These are phyloP conservation scores for Paratrypauchen microcephalus DNA, from an alignment of 2,797 vertebrate genomes.

Conservation along the genomic window DNA sequence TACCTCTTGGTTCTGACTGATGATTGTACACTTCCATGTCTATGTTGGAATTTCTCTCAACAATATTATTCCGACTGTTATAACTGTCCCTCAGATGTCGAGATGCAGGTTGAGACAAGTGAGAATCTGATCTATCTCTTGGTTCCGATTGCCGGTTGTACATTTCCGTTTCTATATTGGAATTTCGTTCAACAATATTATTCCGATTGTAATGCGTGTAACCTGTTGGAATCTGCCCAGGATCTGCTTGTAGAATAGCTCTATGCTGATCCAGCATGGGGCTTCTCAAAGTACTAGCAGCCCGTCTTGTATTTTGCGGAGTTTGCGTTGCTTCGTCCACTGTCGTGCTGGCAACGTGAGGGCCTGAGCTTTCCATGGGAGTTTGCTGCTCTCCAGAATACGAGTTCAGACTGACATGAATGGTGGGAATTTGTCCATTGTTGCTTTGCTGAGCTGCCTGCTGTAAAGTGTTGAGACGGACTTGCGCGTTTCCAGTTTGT, in stretches of 20 bases:
- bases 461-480: slow-evolving; percentile 69
- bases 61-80: slow-evolving; percentile 27
- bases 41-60: slow-evolving; percentile 50
- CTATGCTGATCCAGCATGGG: slow-evolving; percentile 10
- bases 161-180: slow-evolving; percentile 58
- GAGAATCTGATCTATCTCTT: slow-evolving; percentile 21
- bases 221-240: slow-evolving; percentile 57
- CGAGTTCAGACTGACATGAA: slow-evolving; percentile 76
- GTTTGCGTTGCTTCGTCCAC: slow-evolving; percentile 24
- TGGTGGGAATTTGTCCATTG: slow-evolving; percentile 62
- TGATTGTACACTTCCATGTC: slow-evolving; percentile 57
- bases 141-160: slow-evolving; percentile 38
- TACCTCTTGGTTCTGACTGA: slow-evolving; percentile 16
- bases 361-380: slow-evolving; percentile 28
- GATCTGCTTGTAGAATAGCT: slow-evolving; percentile 13
- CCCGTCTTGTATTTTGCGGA: slow-evolving; percentile 25
- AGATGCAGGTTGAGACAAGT: background rate
- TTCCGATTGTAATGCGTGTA: slow-evolving; percentile 54
- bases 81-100: slow-evolving; percentile 43
- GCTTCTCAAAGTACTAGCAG: slow-evolving; percentile 1
- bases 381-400: slow-evolving; percentile 48
- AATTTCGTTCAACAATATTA: slow-evolving; percentile 36
- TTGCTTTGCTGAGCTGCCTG: slow-evolving; percentile 40
- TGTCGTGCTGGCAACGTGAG: slow-evolving; percentile 14
- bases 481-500: slow-evolving; percentile 58